Conservation (phyloP, 2,113 vertebrate genomes). For the Dryoscopus gambensis region DNA sequence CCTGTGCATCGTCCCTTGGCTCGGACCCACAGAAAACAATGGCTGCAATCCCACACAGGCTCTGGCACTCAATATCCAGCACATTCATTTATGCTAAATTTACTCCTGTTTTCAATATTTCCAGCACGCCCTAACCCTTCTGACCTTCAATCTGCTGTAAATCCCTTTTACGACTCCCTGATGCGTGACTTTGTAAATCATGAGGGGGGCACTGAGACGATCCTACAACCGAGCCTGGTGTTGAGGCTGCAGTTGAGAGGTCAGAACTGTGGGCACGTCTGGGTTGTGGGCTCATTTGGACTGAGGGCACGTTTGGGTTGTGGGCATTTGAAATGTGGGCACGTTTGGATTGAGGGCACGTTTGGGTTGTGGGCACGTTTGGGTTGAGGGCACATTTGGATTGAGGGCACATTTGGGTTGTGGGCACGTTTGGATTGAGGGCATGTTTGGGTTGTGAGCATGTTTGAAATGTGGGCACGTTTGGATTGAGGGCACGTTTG, state of each 20-base stretch:
- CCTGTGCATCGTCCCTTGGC: slow-evolving; percentile 57
- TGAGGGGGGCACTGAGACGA: neutral
- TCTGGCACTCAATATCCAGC: slow-evolving; percentile 33
- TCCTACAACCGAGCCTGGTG: neutral
- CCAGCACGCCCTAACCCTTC: neutral
- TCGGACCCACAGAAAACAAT: slow-evolving; percentile 59
- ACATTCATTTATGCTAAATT: slow-evolving; percentile 44
- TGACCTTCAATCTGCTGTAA: slow-evolving; percentile 48
- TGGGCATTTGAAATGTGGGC: too few species aligned
- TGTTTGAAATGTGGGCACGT: too few species aligned
- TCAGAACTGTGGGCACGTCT: neutral
- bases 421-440: too few species aligned
- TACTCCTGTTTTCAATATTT: slow-evolving; percentile 43
- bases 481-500: too few species aligned
- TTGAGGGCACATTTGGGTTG: too few species aligned
- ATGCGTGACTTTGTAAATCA: neutral
- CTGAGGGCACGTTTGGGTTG: too few species aligned
- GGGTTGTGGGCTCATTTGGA: too few species aligned
- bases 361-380: too few species aligned
- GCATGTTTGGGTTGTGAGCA: too few species aligned
- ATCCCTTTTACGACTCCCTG: slow-evolving; percentile 46
- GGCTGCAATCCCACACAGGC: slow-evolving; percentile 50
- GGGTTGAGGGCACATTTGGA: too few species aligned
- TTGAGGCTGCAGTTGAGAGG: neutral
- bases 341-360: too few species aligned